phyloP scores from a whole-genome alignment of 2,113 vertebrate species.

The Colaptes auratus region DNA sequence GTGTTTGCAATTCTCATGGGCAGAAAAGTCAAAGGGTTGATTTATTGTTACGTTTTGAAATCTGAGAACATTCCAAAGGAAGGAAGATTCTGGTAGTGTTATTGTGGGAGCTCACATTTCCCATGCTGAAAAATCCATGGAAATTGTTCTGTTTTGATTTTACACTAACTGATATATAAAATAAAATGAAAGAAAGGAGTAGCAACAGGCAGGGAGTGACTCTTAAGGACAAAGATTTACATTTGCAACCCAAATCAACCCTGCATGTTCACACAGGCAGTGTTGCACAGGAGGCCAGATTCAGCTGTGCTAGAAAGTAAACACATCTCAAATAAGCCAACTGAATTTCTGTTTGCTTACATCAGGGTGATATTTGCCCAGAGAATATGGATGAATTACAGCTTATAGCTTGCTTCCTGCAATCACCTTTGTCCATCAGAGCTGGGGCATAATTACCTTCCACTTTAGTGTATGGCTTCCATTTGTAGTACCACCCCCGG shows the following conservation, averaged over 20 bases:
- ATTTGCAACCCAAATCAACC: neutral
- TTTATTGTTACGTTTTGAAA: constrained; percentile 62
- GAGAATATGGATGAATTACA: neutral
- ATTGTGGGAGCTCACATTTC: constrained; percentile 44
- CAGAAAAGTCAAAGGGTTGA: constrained; percentile 66
- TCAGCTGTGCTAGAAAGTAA: neutral
- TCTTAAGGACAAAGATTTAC: neutral
- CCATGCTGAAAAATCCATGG: constrained; percentile 30
- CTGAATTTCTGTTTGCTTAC: neutral
- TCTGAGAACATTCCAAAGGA: constrained; percentile 66
- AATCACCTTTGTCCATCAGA: neutral
- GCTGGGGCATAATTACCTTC: constrained; percentile 81
- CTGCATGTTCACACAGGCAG: neutral
- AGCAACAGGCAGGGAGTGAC: neutral
- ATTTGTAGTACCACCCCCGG: constrained; percentile 98
- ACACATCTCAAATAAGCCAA: neutral
- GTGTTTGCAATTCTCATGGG: constrained; percentile 45
- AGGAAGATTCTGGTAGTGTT: constrained; percentile 42
- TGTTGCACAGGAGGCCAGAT: neutral
- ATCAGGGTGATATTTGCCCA: neutral
- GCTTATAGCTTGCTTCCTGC: neutral
- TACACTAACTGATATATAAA: neutral
- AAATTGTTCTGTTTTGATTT: neutral
- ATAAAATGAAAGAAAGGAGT: constrained; percentile 17
- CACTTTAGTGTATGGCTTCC: constrained; percentile 98